phyloP scores from a whole-genome alignment of 2,888 invertebrate genomes.

The Ferdinandea cuprea region DNA sequence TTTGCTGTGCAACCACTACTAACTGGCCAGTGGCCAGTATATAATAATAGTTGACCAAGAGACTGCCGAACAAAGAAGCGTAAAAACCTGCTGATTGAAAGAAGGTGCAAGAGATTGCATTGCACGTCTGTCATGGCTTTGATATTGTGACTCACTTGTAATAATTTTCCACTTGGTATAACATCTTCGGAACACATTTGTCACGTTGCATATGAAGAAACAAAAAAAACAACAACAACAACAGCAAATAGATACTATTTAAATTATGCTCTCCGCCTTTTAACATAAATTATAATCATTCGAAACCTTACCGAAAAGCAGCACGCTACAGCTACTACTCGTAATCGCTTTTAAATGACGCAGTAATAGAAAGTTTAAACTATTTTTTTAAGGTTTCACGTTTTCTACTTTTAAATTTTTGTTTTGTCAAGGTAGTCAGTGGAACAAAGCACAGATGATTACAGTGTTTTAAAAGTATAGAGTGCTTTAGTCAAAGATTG shows the following conservation, averaged over 20 bases:
- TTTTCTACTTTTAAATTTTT: conserved; percentile 12
- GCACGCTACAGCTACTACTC: conserved; percentile 3
- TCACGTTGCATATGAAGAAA: conserved; percentile 17
- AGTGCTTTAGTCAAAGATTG: neutral
- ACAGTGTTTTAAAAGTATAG: neutral
- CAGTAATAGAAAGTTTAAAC: conserved; percentile 28
- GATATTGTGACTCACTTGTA: conserved; percentile 16
- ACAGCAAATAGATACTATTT: too few species aligned
- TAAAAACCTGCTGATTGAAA: conserved; percentile 36
- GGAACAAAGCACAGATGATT: neutral
- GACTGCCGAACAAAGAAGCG: conserved; percentile 18
- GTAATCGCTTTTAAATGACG: conserved; percentile 30
- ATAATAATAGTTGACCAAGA: conserved; percentile 26
- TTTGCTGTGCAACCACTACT: conserved; percentile 20
- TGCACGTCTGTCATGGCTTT: conserved; percentile 24
- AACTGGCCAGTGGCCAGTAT: conserved; percentile 9
- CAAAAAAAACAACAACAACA: too few species aligned
- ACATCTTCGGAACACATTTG: conserved; percentile 25
- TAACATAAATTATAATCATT: conserved; percentile 20
- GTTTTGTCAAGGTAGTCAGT: neutral
- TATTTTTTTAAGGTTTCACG: conserved; percentile 26
- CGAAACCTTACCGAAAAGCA: conserved; percentile 6
- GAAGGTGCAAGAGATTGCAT: conserved; percentile 49
- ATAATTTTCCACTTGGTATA: conserved; percentile 31
- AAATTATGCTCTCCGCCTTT: conserved; percentile 46